Evolutionary conservation across 2,113 vertebrate genomes (phyloP), one percentile per base, ranked within the genome.

Genomic region (Semnornis frantzii): DNA sequence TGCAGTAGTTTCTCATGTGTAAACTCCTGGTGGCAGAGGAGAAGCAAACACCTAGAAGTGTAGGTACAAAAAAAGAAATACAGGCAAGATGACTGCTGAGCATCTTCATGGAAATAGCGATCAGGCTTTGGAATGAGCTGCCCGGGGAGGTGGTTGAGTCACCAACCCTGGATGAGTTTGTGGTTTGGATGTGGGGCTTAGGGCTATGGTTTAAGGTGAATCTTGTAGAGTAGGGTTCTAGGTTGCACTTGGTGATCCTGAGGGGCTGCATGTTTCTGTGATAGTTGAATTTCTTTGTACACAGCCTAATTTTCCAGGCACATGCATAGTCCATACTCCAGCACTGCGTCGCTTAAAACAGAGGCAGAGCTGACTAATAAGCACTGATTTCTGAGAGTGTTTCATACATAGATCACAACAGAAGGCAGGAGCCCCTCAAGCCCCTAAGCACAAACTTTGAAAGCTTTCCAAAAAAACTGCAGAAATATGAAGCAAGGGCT

Each of bases 381-480:
- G 5, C 58, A 91, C 28, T 17, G 30, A 89, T 84, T 93, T 76
- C 75, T 85, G 70, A 92, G 71, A 83, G 68, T 71, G 48, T 95
- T 87, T 95, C 74, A 91, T 31, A 69, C 33, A 88, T 17, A 90
- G 46, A 82, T 30, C 66, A 82, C 78, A 93, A 85, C 1, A 52
- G 54, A 79, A 93, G 23, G 24, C 42, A 23, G 42, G 6, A 90
- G 74, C 52, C 62, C 68, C 9, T 23, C 46, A 83, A 39, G 52
- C 76, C 59, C 46, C 89, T 42, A 63, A 77, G 65, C n/a, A 85
- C 63, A 91, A 95, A 95, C 75, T 97, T 78, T 55, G 69, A 91
- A 89, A 94, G 68, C 25, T 83, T 96, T 96, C 88, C 92, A 94
- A 79, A 42, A 42, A 42, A 97, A 95, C 85, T 70, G 69, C 84